These are phyloP conservation scores for Noctua janthe DNA, from an alignment of 2,888 invertebrate genomes.

Conservation along the genomic window DNA sequence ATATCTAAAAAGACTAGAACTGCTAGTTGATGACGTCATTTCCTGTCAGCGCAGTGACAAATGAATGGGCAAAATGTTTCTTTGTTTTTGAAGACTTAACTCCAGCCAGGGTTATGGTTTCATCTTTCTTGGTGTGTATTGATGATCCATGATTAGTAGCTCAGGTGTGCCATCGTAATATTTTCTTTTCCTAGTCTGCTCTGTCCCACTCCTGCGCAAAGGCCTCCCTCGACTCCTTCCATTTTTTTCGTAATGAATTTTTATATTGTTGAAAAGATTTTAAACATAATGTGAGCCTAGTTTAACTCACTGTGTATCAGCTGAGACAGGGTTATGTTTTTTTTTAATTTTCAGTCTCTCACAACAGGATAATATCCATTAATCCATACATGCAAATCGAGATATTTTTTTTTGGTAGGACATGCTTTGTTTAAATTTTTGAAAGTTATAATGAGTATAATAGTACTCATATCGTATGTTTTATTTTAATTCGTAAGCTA, in stretches of 20 bases:
- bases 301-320: not conserved
- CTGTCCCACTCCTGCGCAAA: not conserved
- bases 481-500: conserved; percentile 30
- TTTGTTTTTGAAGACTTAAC: not conserved
- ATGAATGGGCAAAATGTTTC: not conserved
- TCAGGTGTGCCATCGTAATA: not conserved
- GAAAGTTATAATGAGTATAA: conserved; percentile 21
- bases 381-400: not conserved
- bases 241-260: too few species aligned
- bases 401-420: not conserved
- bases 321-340: not conserved
- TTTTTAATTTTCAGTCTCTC: not conserved
- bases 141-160: not conserved
- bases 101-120: too few species aligned
- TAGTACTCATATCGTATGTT: conserved; percentile 6
- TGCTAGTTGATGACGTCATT: not conserved
- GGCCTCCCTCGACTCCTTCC: not conserved
- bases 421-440: conserved; percentile 23
- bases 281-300: not conserved
- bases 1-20: not conserved
- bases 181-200: not conserved
- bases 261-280: not conserved
- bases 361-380: not conserved
- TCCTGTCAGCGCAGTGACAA: not conserved
- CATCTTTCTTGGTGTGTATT: not conserved